Evolutionary conservation across 2,888 invertebrate species (phyloP).

Genomic region (Drosophila mayaguana): DNA sequence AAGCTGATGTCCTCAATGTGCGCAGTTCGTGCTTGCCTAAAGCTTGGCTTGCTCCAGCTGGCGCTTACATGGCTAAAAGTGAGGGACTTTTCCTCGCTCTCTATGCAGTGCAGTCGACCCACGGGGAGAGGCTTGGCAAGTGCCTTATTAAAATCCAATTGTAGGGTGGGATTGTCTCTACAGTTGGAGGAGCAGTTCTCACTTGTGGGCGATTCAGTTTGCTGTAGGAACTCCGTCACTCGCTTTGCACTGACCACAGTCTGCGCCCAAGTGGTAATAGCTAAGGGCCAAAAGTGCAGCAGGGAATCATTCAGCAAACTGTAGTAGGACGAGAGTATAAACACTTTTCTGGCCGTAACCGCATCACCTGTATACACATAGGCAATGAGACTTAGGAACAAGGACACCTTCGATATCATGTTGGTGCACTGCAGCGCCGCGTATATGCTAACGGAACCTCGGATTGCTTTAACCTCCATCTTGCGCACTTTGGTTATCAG

Average conservation of each 20-base stretch:
- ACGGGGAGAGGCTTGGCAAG: not conserved
- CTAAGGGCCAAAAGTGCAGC: constrained; percentile 92
- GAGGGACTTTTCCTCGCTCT: constrained; percentile 58
- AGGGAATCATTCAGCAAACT: constrained; percentile 91
- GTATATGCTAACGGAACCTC: constrained; percentile 88
- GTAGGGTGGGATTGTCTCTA: constrained; percentile 54
- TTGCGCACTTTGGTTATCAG: constrained; percentile 90
- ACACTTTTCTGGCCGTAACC: constrained; percentile 91
- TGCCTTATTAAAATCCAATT: constrained; percentile 17
- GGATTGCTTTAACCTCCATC: constrained; percentile 89
- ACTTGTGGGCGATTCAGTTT: constrained; percentile 65
- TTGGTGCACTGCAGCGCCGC: constrained; percentile 90
- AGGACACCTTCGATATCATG: constrained; percentile 91
- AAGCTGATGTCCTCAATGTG: constrained; percentile 84
- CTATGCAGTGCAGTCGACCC: constrained; percentile 50
- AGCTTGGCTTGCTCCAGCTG: constrained; percentile 85
- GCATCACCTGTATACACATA: constrained; percentile 88
- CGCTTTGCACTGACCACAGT: constrained; percentile 90
- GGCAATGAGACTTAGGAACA: constrained; percentile 90
- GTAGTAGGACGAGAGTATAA: constrained; percentile 93
- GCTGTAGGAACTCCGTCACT: constrained; percentile 88
- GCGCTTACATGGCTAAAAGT: constrained; percentile 85
- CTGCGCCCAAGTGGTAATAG: constrained; percentile 91
- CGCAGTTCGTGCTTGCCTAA: constrained; percentile 30
- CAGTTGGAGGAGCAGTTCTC: constrained; percentile 29